Percentiles rank a stretch among this genome's conserved stretches.
These are phyloP conservation scores for Kryphioiulus occultus DNA, from an alignment of 2,888 invertebrate genomes.

Conservation along the genomic window DNA sequence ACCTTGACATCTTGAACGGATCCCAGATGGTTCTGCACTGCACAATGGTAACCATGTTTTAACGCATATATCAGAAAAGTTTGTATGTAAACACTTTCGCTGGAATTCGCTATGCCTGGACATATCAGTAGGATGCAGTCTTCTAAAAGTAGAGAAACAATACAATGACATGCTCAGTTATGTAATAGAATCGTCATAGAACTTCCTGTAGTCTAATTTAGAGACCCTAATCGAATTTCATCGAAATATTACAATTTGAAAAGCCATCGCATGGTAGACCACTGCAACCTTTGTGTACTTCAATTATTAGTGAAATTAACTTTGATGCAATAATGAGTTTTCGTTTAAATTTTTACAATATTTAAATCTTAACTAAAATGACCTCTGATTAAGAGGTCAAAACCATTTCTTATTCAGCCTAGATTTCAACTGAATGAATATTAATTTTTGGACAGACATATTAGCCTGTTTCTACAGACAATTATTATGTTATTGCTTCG, in stretches of 20 bases:
- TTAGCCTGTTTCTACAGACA: background rate
- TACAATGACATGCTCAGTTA: background rate
- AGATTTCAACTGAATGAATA: background rate
- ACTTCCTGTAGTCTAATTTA: too few species aligned
- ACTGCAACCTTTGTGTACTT: background rate
- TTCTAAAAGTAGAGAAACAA: slow-evolving; percentile 66
- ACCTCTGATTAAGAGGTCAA: background rate
- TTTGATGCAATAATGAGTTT: background rate
- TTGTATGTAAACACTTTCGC: slow-evolving; percentile 91
- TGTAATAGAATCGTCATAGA: too few species aligned
- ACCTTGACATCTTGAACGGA: slow-evolving; percentile 84
- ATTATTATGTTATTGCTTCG: background rate
- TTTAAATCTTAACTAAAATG: background rate
- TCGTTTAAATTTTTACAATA: background rate
- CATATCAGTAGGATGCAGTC: slow-evolving; percentile 87
- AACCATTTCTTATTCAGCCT: background rate
- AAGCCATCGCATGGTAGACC: too few species aligned
- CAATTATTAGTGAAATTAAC: background rate
- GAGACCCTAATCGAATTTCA: too few species aligned
- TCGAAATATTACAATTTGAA: too few species aligned
- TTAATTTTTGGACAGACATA: background rate
- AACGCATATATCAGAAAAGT: slow-evolving; percentile 93
- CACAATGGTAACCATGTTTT: slow-evolving; percentile 88
- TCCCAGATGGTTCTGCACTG: slow-evolving; percentile 93
- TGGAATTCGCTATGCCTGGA: slow-evolving; percentile 92